Percentiles rank a stretch among this genome's conserved stretches.
phyloP scores from a whole-genome alignment of 2,113 vertebrate species.

The Clarias magur region DNA sequence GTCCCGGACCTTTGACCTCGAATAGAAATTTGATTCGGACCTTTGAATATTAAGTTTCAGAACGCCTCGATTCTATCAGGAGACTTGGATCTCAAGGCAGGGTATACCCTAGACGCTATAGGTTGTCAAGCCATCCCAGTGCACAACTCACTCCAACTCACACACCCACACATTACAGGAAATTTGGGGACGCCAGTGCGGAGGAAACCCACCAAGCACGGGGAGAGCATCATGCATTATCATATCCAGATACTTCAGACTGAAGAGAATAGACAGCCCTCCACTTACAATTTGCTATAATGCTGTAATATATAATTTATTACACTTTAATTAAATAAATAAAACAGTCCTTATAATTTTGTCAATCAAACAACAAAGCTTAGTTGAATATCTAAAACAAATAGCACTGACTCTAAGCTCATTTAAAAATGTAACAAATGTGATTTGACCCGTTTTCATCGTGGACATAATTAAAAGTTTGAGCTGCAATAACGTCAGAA shows the following conservation, averaged over 20 bases:
- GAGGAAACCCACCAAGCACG: too few relatives aligned
- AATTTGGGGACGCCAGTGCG: too few relatives aligned
- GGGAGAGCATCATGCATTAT: background rate
- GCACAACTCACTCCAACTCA: too few relatives aligned
- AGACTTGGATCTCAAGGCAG: too few relatives aligned
- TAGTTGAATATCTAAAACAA: background rate
- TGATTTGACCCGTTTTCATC: background rate
- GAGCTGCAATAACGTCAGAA: slow-evolving; percentile 63
- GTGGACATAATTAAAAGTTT: background rate
- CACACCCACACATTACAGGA: too few relatives aligned
- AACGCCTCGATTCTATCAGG: too few relatives aligned
- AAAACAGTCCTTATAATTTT: background rate
- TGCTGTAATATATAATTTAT: background rate
- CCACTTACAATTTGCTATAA: background rate
- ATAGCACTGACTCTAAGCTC: background rate
- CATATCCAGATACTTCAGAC: background rate
- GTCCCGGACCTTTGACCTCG: too few relatives aligned
- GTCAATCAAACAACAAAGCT: background rate
- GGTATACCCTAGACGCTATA: too few relatives aligned
- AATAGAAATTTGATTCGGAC: too few relatives aligned
- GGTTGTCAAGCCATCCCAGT: too few relatives aligned
- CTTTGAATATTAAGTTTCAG: too few relatives aligned
- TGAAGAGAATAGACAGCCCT: background rate
- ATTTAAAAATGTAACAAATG: background rate
- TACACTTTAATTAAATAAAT: background rate